Conservation (phyloP, 2,113 vertebrate species). For the Patagioenas fasciata region DNA sequence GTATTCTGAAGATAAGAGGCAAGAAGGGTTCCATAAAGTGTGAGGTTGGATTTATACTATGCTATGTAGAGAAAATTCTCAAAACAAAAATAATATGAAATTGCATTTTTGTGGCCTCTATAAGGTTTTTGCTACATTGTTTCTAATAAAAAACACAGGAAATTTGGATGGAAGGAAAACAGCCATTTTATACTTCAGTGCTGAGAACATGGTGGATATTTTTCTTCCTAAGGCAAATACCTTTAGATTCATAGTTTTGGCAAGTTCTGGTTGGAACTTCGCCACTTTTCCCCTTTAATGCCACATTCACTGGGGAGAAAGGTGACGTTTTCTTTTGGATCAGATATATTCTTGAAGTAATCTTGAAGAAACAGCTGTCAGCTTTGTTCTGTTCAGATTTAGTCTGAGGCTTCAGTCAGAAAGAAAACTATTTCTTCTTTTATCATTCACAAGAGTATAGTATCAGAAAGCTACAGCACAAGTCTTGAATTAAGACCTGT, state of each 20-base stretch:
- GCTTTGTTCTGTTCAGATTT: neutral
- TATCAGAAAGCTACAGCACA: neutral
- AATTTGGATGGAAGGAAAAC: neutral
- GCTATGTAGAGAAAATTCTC: neutral
- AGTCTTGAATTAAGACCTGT: neutral
- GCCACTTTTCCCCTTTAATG: neutral
- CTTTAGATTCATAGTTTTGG: neutral
- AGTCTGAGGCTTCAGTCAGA: neutral
- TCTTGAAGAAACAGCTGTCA: conserved; percentile 2
- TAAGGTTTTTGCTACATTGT: neutral
- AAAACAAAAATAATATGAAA: neutral
- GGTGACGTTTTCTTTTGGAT: neutral
- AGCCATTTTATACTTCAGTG: conserved; percentile 8
- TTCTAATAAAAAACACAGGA: neutral
- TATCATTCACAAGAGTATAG: neutral
- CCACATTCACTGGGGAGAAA: neutral
- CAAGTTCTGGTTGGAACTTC: conserved; percentile 23
- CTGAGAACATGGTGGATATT: conserved; percentile 38
- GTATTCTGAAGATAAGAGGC: neutral
- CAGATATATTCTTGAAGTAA: neutral
- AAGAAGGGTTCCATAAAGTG: neutral
- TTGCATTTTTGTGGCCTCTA: neutral
- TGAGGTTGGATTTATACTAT: neutral
- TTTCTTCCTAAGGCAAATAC: conserved; percentile 30
- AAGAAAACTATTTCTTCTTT: conserved; percentile 11